These are phyloP conservation scores for Chymomyza fuscimana DNA, from an alignment of 2,888 invertebrate genomes.

Conservation along the genomic window DNA sequence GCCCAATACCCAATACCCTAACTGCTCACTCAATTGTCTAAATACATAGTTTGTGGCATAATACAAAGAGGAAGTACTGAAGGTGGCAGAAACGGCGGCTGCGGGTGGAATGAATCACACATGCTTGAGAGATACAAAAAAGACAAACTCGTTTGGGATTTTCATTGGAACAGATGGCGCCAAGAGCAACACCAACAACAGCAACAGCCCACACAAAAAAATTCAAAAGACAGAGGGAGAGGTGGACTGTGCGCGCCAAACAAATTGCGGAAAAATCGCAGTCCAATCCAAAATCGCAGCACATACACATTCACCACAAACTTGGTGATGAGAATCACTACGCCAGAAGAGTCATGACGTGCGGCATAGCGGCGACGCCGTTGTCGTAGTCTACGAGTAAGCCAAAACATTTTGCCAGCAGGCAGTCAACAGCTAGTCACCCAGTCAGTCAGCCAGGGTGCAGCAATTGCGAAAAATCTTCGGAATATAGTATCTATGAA, in stretches of 20 bases:
- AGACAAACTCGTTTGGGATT: constrained; percentile 28
- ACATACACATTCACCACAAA: background rate
- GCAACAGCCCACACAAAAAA: constrained; percentile 9
- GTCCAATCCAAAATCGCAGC: background rate
- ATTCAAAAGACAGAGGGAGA: background rate
- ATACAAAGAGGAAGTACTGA: background rate
- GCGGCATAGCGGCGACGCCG: background rate
- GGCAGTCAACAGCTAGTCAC: background rate
- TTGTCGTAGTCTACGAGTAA: constrained; percentile 3
- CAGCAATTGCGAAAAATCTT: constrained; percentile 21
- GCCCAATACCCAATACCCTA: constrained; percentile 10
- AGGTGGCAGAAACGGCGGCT: background rate
- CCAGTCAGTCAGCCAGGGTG: background rate
- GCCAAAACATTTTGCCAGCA: constrained; percentile 1
- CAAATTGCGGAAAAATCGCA: constrained; percentile 26
- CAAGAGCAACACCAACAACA: constrained; percentile 28
- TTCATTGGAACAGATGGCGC: constrained; percentile 46
- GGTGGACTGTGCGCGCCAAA: constrained; percentile 13
- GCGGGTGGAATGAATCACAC: constrained; percentile 33
- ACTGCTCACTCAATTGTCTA: background rate
- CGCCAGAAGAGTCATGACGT: background rate
- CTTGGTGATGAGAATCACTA: constrained; percentile 1
- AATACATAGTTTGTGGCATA: background rate
- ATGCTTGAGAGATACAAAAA: constrained; percentile 10
- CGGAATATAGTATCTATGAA: constrained; percentile 19